Conservation (phyloP, 1,140 invertebrate species). For the Orchestia grillus region DNA sequence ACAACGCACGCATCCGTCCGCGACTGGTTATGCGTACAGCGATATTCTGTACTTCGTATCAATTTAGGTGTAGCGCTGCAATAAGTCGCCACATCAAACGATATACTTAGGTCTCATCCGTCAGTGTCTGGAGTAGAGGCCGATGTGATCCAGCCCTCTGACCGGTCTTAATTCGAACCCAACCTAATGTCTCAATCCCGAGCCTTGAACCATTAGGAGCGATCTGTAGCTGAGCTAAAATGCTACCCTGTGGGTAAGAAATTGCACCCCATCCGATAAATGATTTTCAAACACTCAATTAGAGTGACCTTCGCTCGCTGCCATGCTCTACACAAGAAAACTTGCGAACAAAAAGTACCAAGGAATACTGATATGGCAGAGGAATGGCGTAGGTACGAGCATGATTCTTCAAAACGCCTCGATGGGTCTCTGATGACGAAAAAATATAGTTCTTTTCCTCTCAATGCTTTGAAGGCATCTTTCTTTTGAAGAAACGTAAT, state of each 20-base stretch:
- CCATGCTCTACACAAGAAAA: conserved; percentile 25
- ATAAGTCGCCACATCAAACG: conserved; percentile 50
- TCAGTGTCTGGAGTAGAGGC: conserved; percentile 10
- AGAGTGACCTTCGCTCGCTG: conserved; percentile 19
- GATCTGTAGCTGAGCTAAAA: conserved; percentile 51
- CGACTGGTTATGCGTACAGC: background rate
- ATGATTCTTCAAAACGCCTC: background rate
- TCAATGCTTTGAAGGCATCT: background rate
- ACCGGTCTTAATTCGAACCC: background rate
- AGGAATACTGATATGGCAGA: background rate
- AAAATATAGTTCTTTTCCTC: background rate
- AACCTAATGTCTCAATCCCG: conserved; percentile 41
- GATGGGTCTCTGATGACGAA: background rate
- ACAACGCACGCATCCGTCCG: background rate
- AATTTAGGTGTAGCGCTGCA: conserved; percentile 16
- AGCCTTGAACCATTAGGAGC: conserved; percentile 17
- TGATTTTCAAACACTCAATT: conserved; percentile 51
- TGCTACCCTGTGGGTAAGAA: conserved; percentile 53
- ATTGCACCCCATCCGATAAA: conserved; percentile 53
- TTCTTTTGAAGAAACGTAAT: background rate
- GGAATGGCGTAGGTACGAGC: background rate
- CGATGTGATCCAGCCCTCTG: background rate
- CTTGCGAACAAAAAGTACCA: background rate
- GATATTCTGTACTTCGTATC: conserved; percentile 27
- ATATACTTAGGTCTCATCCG: conserved; percentile 43